Evolutionary conservation across 1,140 invertebrate genomes (phyloP).

Genomic region (Camponotus pennsylvanicus): DNA sequence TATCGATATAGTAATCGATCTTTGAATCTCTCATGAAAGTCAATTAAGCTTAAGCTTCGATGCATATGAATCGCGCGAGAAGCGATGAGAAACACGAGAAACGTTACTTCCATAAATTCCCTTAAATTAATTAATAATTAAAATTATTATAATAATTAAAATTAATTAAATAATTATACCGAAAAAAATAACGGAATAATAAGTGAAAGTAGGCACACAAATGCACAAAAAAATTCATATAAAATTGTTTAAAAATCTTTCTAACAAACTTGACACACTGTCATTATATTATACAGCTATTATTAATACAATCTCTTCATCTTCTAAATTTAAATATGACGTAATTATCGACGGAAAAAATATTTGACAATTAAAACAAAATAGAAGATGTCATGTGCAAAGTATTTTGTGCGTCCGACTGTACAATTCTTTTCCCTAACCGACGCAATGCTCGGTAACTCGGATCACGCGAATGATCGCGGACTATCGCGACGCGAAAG

Average conservation of each 20-base stretch:
- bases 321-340: neutral
- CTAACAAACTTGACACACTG: neutral
- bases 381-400: neutral
- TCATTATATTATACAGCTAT: neutral
- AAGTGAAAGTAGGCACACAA: neutral
- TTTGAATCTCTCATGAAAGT: constrained; percentile 39
- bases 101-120: neutral
- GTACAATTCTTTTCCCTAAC: neutral
- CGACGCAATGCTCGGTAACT: neutral
- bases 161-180: neutral
- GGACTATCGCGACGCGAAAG: neutral
- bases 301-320: neutral
- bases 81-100: neutral
- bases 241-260: neutral
- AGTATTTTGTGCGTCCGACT: neutral
- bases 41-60: constrained; percentile 35
- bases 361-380: neutral
- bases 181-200: neutral
- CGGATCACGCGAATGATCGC: neutral
- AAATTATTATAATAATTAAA: too few relatives aligned
- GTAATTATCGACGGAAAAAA: neutral
- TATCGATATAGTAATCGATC: constrained; percentile 47
- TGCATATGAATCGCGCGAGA: neutral
- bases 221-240: neutral
- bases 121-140: neutral